Evolutionary conservation across 2,113 vertebrate genomes (phyloP).

Genomic region (Cepphus grylle): DNA sequence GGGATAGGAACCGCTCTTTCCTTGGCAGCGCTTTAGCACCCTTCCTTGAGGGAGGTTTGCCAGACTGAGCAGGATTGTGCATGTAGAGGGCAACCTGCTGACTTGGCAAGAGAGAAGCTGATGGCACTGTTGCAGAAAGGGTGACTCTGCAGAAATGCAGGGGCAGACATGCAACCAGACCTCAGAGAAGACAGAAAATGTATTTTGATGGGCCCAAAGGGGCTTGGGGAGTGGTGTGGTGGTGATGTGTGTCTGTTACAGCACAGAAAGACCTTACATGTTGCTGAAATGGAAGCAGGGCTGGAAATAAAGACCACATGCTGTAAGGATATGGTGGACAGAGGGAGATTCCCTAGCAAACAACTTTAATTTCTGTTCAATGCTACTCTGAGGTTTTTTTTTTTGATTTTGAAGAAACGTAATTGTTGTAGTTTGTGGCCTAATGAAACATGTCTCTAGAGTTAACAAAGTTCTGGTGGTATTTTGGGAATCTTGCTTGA

Average conservation of each 20-base stretch:
- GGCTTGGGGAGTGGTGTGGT: not conserved
- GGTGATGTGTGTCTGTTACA: not conserved
- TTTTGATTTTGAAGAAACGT: not conserved
- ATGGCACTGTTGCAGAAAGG: not conserved
- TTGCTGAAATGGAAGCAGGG: not conserved
- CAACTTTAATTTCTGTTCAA: not conserved
- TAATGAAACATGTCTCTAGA: not conserved
- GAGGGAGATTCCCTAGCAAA: not conserved
- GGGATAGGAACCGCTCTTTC: not conserved
- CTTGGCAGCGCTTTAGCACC: not conserved
- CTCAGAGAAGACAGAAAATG: not conserved
- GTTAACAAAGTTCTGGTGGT: not conserved
- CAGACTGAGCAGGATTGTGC: not conserved
- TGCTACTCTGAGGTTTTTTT: not conserved
- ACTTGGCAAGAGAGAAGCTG: not conserved
- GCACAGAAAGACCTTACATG: not conserved
- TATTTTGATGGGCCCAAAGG: not conserved
- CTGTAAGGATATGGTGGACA: not conserved
- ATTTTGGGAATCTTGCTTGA: not conserved
- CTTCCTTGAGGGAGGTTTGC: not conserved
- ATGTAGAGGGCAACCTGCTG: not conserved
- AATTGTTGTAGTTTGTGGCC: not conserved
- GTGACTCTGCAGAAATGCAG: not conserved
- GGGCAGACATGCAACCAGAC: not conserved
- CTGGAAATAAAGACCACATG: not conserved